These are phyloP conservation scores for Machimus atricapillus DNA, from an alignment of 2,888 invertebrate species.

Conservation along the genomic window DNA sequence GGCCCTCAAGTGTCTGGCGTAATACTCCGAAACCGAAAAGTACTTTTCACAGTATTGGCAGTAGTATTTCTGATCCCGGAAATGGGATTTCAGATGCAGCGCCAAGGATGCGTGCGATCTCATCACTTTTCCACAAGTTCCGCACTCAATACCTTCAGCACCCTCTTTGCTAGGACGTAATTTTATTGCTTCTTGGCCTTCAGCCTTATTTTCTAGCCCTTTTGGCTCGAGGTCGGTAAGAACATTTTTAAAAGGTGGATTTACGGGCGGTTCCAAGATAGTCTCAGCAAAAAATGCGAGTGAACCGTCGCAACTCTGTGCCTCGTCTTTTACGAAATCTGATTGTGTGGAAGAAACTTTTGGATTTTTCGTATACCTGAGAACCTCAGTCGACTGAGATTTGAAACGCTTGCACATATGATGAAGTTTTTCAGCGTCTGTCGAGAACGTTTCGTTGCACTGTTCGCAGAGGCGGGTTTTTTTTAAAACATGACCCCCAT, in stretches of 20 bases:
- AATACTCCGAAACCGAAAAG: background rate
- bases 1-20: background rate
- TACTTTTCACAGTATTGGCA: slow-evolving; percentile 7
- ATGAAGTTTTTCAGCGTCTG: background rate
- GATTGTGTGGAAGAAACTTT: background rate
- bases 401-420: background rate
- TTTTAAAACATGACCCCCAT: background rate
- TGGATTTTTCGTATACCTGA: background rate
- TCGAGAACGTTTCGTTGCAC: background rate
- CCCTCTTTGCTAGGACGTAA: background rate
- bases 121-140: background rate
- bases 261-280: background rate
- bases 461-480: background rate
- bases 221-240: background rate
- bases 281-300: background rate
- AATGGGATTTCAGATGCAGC: background rate
- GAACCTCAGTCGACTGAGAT: background rate
- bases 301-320: background rate
- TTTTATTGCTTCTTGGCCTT: background rate
- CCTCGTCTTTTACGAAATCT: background rate
- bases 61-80: background rate
- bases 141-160: background rate
- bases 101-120: background rate
- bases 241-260: background rate
- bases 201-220: background rate